Percentiles rank a stretch among this genome's conserved stretches.
Conservation (phyloP, 2,113 vertebrate species). For the Arizona elegans region DNA sequence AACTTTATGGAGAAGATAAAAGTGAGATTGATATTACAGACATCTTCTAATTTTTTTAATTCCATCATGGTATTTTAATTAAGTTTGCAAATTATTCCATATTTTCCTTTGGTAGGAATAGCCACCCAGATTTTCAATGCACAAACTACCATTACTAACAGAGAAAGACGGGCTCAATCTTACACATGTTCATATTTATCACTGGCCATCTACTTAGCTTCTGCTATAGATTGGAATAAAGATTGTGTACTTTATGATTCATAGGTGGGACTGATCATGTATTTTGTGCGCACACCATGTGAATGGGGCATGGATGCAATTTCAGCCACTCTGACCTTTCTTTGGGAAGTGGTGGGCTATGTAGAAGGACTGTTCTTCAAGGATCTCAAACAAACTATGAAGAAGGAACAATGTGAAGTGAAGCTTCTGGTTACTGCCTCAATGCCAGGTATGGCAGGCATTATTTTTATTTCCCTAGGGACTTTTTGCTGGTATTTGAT, state of each 20-base stretch:
- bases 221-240: neutral
- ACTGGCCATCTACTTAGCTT: neutral
- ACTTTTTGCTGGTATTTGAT: neutral
- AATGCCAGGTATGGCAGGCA: slow-evolving; percentile 85
- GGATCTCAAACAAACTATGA: slow-evolving; percentile 99
- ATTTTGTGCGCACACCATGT: slow-evolving; percentile 95
- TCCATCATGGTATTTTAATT: neutral
- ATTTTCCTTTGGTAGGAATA: neutral
- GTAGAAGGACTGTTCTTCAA: slow-evolving; percentile 99
- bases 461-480: neutral
- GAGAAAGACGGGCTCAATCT: neutral
- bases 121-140: neutral
- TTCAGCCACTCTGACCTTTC: slow-evolving; percentile 94
- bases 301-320: slow-evolving; percentile 99
- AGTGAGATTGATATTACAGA: neutral
- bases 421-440: slow-evolving; percentile 96
- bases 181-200: neutral
- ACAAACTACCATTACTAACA: neutral
- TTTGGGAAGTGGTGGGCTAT: slow-evolving; percentile 97
- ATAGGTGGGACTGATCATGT: slow-evolving; percentile 97
- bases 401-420: slow-evolving; percentile 98
- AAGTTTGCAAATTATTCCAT: neutral
- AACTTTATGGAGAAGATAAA: neutral
- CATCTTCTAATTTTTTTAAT: neutral
- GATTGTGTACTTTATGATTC: neutral